Conservation (phyloP, 2,113 vertebrate genomes). For the Eudyptes chrysolophus region DNA sequence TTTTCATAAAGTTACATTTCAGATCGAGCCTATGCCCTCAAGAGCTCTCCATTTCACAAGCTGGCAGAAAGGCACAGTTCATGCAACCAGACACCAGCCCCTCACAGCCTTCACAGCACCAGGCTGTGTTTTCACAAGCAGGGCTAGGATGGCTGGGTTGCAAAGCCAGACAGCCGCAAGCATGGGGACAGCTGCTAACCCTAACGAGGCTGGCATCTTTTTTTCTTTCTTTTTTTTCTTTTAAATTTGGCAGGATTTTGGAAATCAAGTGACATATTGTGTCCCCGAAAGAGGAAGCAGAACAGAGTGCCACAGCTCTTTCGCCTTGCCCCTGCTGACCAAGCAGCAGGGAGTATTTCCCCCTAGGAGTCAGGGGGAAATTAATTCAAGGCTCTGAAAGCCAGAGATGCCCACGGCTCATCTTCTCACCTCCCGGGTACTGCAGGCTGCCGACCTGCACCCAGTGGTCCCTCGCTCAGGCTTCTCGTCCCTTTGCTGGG, state of each 20-base stretch:
- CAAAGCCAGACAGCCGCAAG: neutral
- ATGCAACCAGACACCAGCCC: neutral
- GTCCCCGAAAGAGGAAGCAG: neutral
- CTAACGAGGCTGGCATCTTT: neutral
- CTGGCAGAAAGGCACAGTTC: neutral
- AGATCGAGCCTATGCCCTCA: neutral
- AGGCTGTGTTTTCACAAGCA: neutral
- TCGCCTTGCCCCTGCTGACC: neutral
- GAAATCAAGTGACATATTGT: neutral
- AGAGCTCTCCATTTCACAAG: neutral
- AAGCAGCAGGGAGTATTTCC: neutral
- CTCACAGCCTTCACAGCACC: neutral
- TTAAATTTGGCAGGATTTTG: neutral
- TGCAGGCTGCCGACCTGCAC: neutral
- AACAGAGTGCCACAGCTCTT: neutral
- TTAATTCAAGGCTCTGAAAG: neutral
- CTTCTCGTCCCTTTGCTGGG: neutral
- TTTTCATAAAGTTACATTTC: slow-evolving; percentile 2
- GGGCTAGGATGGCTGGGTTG: neutral
- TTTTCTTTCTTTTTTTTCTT: neutral
- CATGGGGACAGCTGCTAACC: neutral
- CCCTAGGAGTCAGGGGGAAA: neutral
- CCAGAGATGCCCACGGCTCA: neutral
- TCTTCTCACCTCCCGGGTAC: neutral
- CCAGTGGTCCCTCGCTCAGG: neutral